Base-by-base conservation (phyloP, 2,113 vertebrate species). In the Tetrao urogallus region DNA sequence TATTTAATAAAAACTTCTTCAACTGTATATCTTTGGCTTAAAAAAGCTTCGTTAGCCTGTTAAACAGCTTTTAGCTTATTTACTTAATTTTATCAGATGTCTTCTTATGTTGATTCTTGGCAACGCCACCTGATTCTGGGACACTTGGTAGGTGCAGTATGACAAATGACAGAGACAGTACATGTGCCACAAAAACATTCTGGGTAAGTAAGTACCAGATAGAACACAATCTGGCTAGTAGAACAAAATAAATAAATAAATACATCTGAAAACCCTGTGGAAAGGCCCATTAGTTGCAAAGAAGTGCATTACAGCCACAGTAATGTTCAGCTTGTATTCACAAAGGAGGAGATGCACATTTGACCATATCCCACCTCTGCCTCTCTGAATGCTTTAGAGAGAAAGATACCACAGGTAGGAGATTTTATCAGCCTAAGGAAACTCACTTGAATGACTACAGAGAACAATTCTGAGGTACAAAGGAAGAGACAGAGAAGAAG, bases 161-260 rank as follows among this genome's bases (percentile, higher is more conserved):
- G 0, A 54, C 22, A 85, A 94, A 85, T 61, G 56, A 76, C 61
- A 89, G 32, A 75, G 34, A 75, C 14, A 82, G 36, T 40, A 20
- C 81, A 82, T 21, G 40, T 72, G 40, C 58, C 58, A 73, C 78
- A 65, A 45, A n/a, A 78, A 74, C 87, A 72, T 79, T 87, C 77
- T 87, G 82, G 6, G 61, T 40, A 85, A 82, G 61, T 40, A 85
- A 82, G 87, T 78, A 89, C 6, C 32, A 95, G 89, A 76, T n/a
- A 87, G 74, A 92, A 93, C 19, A 83, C 0, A 1, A 87, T 71
- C 38, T 17, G 1, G 47, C 60, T 66, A 48, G n/a, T 86, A 94
- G 84, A 92, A 89, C 40, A 57, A 13, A 10, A 66, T 72, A 94
- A 47, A 47, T 20, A 47, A 20, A 28, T 6, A 4, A 77, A 57